These are phyloP conservation scores for Hephaestus fuliginosus DNA, from an alignment of 2,797 vertebrate genomes.

Conservation along the genomic window DNA sequence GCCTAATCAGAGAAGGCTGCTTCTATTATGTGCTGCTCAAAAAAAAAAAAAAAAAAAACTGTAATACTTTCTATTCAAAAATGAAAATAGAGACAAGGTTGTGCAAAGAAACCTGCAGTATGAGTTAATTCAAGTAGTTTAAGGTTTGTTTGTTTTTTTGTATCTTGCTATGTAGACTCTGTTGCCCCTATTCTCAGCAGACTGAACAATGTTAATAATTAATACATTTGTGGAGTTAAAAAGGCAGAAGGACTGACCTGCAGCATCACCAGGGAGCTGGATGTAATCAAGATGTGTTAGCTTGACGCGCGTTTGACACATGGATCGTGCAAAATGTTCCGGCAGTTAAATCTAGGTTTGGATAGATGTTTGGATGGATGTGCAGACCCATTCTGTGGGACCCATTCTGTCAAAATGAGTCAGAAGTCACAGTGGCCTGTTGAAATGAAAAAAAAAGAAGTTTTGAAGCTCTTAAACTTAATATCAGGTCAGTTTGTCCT, in stretches of 20 bases:
- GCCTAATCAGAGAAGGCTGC: neutral
- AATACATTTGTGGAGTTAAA: conserved; percentile 15
- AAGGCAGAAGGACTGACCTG: conserved; percentile 8
- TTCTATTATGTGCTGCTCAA: neutral
- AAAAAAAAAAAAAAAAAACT: neutral
- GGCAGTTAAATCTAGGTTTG: neutral
- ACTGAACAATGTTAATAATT: conserved; percentile 23
- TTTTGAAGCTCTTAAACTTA: too few species aligned
- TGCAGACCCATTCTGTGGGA: neutral
- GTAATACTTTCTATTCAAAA: neutral
- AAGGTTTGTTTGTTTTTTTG: neutral
- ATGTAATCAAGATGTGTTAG: conserved; percentile 1
- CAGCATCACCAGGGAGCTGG: conserved; percentile 10
- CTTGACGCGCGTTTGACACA: neutral
- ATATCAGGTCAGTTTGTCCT: too few species aligned
- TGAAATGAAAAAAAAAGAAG: too few species aligned
- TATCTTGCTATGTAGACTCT: neutral
- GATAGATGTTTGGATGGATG: conserved; percentile 11
- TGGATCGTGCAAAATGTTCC: conserved; percentile 4
- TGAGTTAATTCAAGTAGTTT: neutral
- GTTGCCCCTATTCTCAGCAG: neutral
- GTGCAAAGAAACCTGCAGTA: neutral
- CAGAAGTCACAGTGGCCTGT: too few species aligned
- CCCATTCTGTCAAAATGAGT: too few species aligned
- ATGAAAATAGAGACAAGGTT: neutral